Base-by-base conservation (phyloP, 2,113 vertebrate species). In the Callochromis pleurospilus region DNA sequence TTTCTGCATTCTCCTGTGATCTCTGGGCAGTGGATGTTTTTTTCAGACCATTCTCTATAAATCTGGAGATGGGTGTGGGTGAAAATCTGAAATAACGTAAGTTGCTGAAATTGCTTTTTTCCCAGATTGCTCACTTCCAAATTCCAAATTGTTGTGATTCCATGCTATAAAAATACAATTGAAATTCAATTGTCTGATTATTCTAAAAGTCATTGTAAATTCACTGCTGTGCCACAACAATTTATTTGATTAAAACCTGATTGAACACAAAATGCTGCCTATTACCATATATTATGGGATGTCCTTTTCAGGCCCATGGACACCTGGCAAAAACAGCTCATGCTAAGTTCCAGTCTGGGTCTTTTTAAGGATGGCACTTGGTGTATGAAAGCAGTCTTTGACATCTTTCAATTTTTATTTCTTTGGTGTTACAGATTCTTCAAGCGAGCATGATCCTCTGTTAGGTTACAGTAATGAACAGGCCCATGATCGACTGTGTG, bases 401-500 rank as follows among this genome's bases (percentile, higher is more conserved):
- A 49, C 9, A 60, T 45, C 31, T 29, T 80, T 42, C 15, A 45
- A 4, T 9, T 45, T 49, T 42, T 81, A 6, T 83, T 62, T 9
- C 3, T 82, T 90, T 29, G 2, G 21, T 89, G 26, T 91, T 84
- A 51, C 94, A 97, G 97, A 96, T 60, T 82, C 84, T 73, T 81
- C 86, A 15, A 85, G 62, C 14, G 95, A 95, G 13, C 89, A 77
- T 19, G 91, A 93, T 29, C 79, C 84, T 31, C 81, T 45, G 31
- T 31, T 82, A 58, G 19, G 21, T 83, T 49, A 92, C 70, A 91
- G 89, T 45, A 90, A 95, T 21, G 92, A 95, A 51, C 95, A 95
- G 4, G 10, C 94, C 4, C 95, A 94, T 1, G 95, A 97, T 5
- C 81, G 21, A 4, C 91, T 90, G 79, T 95, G 94, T 5, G 38